phyloP scores from a whole-genome alignment of 2,113 vertebrate species.

The Rhinoderma darwinii region DNA sequence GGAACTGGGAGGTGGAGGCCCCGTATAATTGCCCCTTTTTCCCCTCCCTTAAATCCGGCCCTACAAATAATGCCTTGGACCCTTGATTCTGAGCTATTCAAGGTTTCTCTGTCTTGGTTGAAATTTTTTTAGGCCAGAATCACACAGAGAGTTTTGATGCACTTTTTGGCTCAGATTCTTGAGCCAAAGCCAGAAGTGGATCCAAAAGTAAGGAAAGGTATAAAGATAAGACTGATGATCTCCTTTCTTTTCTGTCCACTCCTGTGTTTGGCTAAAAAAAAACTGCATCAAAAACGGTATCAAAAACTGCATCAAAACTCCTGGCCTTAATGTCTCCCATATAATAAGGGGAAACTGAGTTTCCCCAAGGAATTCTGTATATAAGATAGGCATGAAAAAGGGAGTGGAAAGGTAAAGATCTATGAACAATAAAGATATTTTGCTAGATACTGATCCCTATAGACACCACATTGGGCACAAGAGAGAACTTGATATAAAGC shows the following conservation, averaged over 20 bases:
- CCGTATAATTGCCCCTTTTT: background rate
- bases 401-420: background rate
- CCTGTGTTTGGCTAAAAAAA: too few relatives aligned
- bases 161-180: too few relatives aligned
- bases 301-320: too few relatives aligned
- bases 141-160: too few relatives aligned
- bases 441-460: background rate
- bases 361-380: background rate
- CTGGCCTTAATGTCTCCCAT: background rate
- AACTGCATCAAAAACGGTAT: too few relatives aligned
- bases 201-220: too few relatives aligned
- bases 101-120: background rate
- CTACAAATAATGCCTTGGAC: background rate
- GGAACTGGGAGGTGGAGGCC: too few relatives aligned
- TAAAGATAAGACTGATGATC: too few relatives aligned
- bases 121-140: background rate
- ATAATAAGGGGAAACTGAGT: background rate
- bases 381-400: background rate
- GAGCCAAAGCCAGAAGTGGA: too few relatives aligned
- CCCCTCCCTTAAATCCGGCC: background rate
- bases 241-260: too few relatives aligned
- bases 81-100: background rate
- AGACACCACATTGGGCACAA: background rate
- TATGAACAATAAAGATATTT: background rate
- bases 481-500: constrained; percentile 14